Evolutionary conservation across 2,113 vertebrate genomes (phyloP).

Genomic region (Silurus meridionalis): DNA sequence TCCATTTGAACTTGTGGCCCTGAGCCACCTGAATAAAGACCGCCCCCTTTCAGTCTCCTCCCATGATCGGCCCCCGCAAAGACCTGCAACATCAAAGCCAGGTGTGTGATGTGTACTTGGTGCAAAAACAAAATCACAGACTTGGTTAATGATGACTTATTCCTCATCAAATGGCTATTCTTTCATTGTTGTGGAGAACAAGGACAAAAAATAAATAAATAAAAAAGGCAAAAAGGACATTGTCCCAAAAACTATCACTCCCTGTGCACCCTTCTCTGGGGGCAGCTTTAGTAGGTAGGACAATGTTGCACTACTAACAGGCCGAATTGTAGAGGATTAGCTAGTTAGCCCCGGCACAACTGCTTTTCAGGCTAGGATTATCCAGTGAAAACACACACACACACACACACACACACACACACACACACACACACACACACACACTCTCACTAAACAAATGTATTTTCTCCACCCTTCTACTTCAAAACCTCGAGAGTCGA

Average conservation of each 20-base stretch:
- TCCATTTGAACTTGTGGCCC: conserved; percentile 21
- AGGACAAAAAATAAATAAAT: not conserved
- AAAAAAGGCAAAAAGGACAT: conserved; percentile 4
- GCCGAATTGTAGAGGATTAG: conserved; percentile 71
- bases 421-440: conserved; percentile 48
- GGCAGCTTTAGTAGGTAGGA: conserved; percentile 41
- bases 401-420: conserved; percentile 60
- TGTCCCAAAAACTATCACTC: not conserved
- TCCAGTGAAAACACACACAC: conserved; percentile 50
- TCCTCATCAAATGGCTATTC: conserved; percentile 13
- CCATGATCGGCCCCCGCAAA: not conserved
- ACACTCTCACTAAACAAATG: conserved; percentile 66
- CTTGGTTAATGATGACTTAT: not conserved
- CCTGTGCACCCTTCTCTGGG: not conserved
- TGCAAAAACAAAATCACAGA: not conserved
- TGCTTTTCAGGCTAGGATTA: conserved; percentile 74
- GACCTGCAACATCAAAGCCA: conserved; percentile 30
- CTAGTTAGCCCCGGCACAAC: conserved; percentile 71
- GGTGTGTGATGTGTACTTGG: not conserved
- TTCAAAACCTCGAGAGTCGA: conserved; percentile 67
- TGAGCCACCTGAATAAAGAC: conserved; percentile 36
- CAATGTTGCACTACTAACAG: conserved; percentile 58
- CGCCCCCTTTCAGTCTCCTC: conserved; percentile 1
- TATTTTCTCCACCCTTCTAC: conserved; percentile 66
- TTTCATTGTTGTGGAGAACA: not conserved